These are phyloP conservation scores for Falcaria lacertinaria DNA, from an alignment of 2,888 invertebrate genomes.

Conservation along the genomic window DNA sequence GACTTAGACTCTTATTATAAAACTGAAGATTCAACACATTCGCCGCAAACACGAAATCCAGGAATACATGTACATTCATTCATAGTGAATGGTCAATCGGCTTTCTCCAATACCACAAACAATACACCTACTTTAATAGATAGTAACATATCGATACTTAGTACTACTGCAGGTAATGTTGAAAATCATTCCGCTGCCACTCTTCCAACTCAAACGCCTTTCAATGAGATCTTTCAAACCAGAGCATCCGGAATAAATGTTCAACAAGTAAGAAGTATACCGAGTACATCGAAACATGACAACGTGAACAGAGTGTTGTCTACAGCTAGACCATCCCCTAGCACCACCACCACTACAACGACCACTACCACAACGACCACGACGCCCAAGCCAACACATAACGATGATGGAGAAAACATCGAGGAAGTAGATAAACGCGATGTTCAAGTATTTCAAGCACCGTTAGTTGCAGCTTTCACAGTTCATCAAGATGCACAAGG, in stretches of 20 bases:
- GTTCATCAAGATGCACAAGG: constrained; percentile 90
- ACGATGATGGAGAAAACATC: constrained; percentile 83
- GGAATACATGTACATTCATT: constrained; percentile 80
- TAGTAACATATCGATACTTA: constrained; percentile 62
- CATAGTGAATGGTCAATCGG: constrained; percentile 69
- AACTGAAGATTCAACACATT: constrained; percentile 48
- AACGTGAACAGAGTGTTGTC: constrained; percentile 37
- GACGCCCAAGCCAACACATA: constrained; percentile 84
- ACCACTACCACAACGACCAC: constrained; percentile 79
- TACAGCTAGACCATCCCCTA: constrained; percentile 22
- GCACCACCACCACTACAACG: constrained; percentile 58
- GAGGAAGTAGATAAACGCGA: constrained; percentile 84
- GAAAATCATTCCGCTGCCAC: constrained; percentile 62
- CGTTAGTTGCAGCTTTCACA: constrained; percentile 90
- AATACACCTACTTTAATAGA: constrained; percentile 53
- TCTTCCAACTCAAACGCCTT: constrained; percentile 58
- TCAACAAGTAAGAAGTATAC: constrained; percentile 65
- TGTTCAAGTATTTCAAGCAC: constrained; percentile 90
- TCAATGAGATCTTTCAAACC: constrained; percentile 64
- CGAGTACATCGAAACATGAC: constrained; percentile 37
- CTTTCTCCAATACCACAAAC: constrained; percentile 54
- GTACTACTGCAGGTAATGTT: constrained; percentile 69
- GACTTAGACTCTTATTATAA: constrained; percentile 55
- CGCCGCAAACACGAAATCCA: constrained; percentile 40
- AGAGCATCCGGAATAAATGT: constrained; percentile 51